Evolutionary conservation across 2,797 vertebrate species (phyloP).

Genomic region (Acrossocheilus fasciatus): DNA sequence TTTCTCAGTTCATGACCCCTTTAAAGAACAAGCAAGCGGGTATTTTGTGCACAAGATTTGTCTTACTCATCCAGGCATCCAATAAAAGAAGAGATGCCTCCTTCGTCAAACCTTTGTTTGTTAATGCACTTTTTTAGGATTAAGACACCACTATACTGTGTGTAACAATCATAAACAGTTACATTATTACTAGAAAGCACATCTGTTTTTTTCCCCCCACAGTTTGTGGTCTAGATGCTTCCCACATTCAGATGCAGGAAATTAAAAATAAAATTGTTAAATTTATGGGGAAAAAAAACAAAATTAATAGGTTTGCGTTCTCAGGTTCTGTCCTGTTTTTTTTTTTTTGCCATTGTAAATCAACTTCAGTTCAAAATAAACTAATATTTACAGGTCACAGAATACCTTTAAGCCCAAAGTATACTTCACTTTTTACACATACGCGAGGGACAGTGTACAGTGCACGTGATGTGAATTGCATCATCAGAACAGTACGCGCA

Average conservation of each 20-base stretch:
- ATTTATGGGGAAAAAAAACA: too few relatives aligned
- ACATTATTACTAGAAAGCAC: background rate
- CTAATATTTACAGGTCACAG: background rate
- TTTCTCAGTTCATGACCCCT: too few relatives aligned
- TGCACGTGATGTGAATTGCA: too few relatives aligned
- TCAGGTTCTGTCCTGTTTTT: background rate
- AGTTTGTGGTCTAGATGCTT: background rate
- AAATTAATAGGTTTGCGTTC: background rate
- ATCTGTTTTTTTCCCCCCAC: background rate
- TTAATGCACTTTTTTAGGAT: background rate
- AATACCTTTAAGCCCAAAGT: background rate
- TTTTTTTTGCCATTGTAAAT: background rate
- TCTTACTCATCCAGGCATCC: too few relatives aligned
- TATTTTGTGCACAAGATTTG: too few relatives aligned
- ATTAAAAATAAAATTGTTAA: background rate
- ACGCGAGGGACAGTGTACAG: too few relatives aligned
- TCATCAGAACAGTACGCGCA: too few relatives aligned
- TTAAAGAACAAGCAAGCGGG: too few relatives aligned
- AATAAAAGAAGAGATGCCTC: background rate
- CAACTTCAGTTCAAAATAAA: background rate
- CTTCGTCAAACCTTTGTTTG: background rate
- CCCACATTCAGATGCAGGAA: background rate
- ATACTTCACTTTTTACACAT: too few relatives aligned
- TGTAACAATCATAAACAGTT: background rate
- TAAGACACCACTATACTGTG: background rate